phyloP scores from a whole-genome alignment of 2,113 vertebrate species.

The Gopherus evgoodei region DNA sequence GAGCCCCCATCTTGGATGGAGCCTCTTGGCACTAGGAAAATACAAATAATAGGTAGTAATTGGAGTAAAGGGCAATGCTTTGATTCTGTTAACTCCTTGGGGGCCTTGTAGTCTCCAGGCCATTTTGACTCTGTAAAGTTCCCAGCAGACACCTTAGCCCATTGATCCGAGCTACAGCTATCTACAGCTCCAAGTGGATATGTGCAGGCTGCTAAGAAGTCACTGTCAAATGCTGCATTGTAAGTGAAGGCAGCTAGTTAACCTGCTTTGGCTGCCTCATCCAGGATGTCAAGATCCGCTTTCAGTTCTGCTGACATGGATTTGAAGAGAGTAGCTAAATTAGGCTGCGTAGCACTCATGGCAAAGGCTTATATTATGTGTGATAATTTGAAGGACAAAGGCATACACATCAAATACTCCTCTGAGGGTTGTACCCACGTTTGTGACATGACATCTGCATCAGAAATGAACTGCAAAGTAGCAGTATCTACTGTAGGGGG shows the following conservation, averaged over 20 bases:
- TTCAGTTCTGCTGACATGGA: conserved; percentile 22
- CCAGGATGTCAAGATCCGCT: not conserved
- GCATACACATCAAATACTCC: not conserved
- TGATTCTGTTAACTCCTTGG: accelerated
- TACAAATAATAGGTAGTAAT: not conserved
- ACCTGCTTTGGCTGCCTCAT: conserved; percentile 20
- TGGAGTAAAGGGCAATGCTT: not conserved
- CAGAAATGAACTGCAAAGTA: not conserved
- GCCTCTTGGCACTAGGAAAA: not conserved
- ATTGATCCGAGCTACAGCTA: conserved; percentile 19
- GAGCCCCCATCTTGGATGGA: not conserved
- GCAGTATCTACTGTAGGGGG: not conserved
- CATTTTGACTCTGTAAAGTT: conserved; percentile 2
- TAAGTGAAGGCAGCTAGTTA: conserved; percentile 41
- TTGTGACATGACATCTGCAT: not conserved
- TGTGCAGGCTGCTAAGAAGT: conserved; percentile 21
- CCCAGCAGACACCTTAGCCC: not conserved
- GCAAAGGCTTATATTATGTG: not conserved
- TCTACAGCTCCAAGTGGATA: not conserved
- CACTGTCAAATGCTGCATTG: conserved; percentile 35
- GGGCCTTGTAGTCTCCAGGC: not conserved
- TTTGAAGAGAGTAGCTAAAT: conserved; percentile 20
- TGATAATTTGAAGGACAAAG: conserved; percentile 6
- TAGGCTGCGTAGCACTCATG: not conserved
- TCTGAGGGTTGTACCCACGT: not conserved